These are phyloP conservation scores for Drosophila neotestacea DNA, from an alignment of 2,888 invertebrate genomes.

Conservation along the genomic window DNA sequence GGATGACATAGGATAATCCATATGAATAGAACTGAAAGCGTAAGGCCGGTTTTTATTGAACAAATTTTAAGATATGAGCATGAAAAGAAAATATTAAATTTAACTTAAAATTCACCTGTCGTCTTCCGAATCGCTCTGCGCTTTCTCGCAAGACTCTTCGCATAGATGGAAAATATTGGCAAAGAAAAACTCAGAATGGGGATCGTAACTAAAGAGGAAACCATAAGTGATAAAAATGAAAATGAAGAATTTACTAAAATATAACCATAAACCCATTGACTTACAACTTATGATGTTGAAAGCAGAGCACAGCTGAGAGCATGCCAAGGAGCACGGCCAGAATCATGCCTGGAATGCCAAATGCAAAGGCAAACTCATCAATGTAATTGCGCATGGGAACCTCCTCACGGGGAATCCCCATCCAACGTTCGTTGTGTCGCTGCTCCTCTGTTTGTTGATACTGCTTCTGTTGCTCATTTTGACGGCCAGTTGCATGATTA, in stretches of 20 bases:
- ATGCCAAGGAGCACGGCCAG: constrained; percentile 89
- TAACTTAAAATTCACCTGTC: constrained; percentile 66
- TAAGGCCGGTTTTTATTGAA: not conserved
- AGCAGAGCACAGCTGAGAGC: constrained; percentile 90
- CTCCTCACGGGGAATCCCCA: constrained; percentile 86
- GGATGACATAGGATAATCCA: constrained; percentile 83
- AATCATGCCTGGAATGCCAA: constrained; percentile 89
- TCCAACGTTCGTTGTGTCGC: constrained; percentile 87
- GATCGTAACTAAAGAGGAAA: constrained; percentile 86
- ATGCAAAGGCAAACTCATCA: constrained; percentile 89
- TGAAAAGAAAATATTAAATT: not conserved
- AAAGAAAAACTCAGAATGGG: constrained; percentile 89
- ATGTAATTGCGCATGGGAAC: constrained; percentile 90
- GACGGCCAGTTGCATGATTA: constrained; percentile 75
- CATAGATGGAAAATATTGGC: constrained; percentile 90
- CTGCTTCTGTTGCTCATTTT: constrained; percentile 42
- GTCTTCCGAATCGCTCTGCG: constrained; percentile 55
- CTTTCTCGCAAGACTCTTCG: constrained; percentile 86
- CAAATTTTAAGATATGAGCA: accelerated
- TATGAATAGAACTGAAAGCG: constrained; percentile 65
- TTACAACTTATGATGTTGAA: constrained; percentile 92
- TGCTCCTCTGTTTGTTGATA: constrained; percentile 36
- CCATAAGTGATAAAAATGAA: constrained; percentile 18
- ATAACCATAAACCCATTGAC: constrained; percentile 82
- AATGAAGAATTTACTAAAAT: not conserved